A percentile compares a stretch with the other conserved stretches of the same genome.
Conservation (phyloP, 1,140 invertebrate genomes). For the Stratiolaelaps scimitus region DNA sequence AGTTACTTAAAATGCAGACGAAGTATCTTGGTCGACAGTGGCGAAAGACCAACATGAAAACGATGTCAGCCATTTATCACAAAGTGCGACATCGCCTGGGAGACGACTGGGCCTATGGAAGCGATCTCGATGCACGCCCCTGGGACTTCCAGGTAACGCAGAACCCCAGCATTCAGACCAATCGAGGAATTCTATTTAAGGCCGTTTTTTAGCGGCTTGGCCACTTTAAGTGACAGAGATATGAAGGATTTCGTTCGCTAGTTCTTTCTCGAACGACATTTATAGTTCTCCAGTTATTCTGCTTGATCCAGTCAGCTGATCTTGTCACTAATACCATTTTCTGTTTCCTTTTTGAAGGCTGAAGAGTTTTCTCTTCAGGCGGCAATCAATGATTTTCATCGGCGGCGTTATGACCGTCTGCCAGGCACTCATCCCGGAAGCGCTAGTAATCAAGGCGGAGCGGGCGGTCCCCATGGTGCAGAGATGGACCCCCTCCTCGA, state of each 20-base stretch:
- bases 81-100: constrained; percentile 77
- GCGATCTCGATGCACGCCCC: constrained; percentile 89
- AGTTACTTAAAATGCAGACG: constrained; percentile 97
- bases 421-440: constrained; percentile 29
- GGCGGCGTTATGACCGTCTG: constrained; percentile 59
- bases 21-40: constrained; percentile 97
- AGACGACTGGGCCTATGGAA: constrained; percentile 99
- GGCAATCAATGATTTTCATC: constrained; percentile 89
- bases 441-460: constrained; percentile 3
- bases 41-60: constrained; percentile 99
- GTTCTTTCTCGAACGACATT: no score
- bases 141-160: constrained; percentile 76
- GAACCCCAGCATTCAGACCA: no score
- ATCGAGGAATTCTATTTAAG: no score
- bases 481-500: constrained; percentile 47
- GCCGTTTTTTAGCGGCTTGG: no score
- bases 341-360: constrained; percentile 43
- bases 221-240: no score
- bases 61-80: constrained; percentile 95
- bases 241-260: no score
- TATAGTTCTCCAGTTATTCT: no score
- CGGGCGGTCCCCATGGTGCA: constrained; percentile 29
- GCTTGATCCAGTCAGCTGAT: no score
- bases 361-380: constrained; percentile 88
- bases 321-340: no score